Base-by-base conservation (phyloP, 2,113 vertebrate species). In the Carassius carassius region DNA sequence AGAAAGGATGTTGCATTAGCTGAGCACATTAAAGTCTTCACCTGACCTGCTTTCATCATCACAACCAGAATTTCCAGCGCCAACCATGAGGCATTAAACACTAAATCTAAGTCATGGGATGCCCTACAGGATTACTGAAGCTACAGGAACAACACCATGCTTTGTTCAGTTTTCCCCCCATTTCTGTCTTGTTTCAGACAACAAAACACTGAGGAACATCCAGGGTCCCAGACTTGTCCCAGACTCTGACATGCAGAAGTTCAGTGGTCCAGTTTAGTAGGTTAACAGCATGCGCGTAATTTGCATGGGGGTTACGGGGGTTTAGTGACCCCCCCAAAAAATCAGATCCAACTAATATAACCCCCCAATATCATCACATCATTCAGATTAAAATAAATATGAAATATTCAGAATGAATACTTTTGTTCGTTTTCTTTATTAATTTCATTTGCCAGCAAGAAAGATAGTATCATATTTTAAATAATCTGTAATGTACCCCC, bases 81-180 rank as follows among this genome's bases (percentile, higher is more conserved):
- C 41, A 69, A 86, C 76, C 60, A 19, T 84, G 84, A 88, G 89
- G 87, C 86, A 32, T 88, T 89, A 77, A 80, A 63, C 70, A 81
- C 85, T 85, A 92, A 93, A 94, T 92, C 92, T 58, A 90, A 94
- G 89, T 95, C 94, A 95, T 92, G 91, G 86, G 94, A 89, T 90
- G 90, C 89, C 82, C 90, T 89, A 86, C 86, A 87, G 90, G 92
- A 93, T 92, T 94, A 93, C 21, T 76, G 79, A 23, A 7, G 54
- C 65, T 80, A 37, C 78, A 35, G 51, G 84, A 90, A 94, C 93
- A 94, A 90, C 91, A 92, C 62, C 82, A 65, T 44, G 60, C 74
- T 90, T 93, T 95, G 91, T 95, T 93, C 87, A 11, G 37, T 13
- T 56, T 69, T 60, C 14, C 51, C 9, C 9, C 4, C n/a, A 32